These are phyloP conservation scores for Callosobruchus maculatus DNA, from an alignment of 2,888 invertebrate species.

Conservation along the genomic window DNA sequence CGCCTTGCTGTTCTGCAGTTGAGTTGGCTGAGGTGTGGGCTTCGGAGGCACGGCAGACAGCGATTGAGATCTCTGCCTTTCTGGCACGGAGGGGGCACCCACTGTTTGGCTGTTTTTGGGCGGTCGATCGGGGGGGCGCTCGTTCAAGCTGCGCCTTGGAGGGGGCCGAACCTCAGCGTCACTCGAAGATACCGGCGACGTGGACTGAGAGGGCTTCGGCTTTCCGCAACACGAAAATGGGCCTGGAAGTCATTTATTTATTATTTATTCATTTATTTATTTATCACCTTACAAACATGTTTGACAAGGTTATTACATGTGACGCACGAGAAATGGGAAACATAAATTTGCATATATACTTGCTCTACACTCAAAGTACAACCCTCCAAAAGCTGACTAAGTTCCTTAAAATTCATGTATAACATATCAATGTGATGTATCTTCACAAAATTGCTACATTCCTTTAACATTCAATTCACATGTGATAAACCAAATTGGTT, in stretches of 20 bases:
- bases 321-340: too few relatives aligned
- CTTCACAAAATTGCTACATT: too few relatives aligned
- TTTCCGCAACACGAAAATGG: neutral
- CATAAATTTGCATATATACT: too few relatives aligned
- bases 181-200: neutral
- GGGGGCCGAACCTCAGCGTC: conserved; percentile 55
- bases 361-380: too few relatives aligned
- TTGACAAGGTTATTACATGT: too few relatives aligned
- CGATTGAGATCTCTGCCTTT: conserved; percentile 58
- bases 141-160: conserved; percentile 57
- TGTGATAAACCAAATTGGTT: too few relatives aligned
- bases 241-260: neutral
- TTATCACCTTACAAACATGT: too few relatives aligned
- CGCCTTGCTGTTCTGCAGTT: neutral
- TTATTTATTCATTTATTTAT: too few relatives aligned
- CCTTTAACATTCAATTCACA: too few relatives aligned
- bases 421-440: too few relatives aligned
- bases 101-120: conserved; percentile 55
- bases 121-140: conserved; percentile 65
- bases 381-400: too few relatives aligned
- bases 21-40: neutral
- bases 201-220: neutral
- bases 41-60: conserved; percentile 34
- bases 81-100: conserved; percentile 38
- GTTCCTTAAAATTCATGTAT: too few relatives aligned